Conservation (phyloP, 2,797 vertebrate species). For the Eptatretus atami region DNA sequence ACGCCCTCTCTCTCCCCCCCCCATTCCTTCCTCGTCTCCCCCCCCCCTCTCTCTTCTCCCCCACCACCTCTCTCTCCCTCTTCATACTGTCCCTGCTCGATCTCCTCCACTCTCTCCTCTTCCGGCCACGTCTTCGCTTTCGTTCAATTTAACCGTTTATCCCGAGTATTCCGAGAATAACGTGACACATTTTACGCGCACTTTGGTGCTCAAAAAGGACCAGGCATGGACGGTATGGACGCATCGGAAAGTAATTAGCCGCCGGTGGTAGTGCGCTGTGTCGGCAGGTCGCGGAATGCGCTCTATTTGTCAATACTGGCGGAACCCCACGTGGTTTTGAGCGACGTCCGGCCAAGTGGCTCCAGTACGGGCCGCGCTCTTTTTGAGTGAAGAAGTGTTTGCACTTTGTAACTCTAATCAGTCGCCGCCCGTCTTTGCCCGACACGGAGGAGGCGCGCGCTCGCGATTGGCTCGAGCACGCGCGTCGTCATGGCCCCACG, state of each 20-base stretch:
- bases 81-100: no score
- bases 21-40: no score
- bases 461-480: not conserved
- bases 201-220: not conserved
- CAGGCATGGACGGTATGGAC: not conserved
- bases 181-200: constrained; percentile 2
- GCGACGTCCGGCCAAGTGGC: constrained; percentile 2
- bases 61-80: no score
- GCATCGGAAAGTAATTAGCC: constrained; percentile 4
- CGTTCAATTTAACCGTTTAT: no score
- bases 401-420: constrained; percentile 5
- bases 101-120: no score
- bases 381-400: constrained; percentile 2
- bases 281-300: not conserved
- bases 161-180: not conserved
- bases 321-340: constrained; percentile 2
- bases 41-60: no score
- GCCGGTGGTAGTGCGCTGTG: not conserved
- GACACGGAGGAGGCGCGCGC: not conserved
- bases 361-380: not conserved
- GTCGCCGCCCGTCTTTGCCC: constrained; percentile 3
- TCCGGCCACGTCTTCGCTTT: no score
- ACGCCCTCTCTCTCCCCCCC: no score
- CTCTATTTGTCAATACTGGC: constrained; percentile 4
- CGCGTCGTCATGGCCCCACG: constrained; percentile 1